These are phyloP conservation scores for Calephelis nemesis DNA, from an alignment of 1,140 invertebrate genomes.

Conservation along the genomic window DNA sequence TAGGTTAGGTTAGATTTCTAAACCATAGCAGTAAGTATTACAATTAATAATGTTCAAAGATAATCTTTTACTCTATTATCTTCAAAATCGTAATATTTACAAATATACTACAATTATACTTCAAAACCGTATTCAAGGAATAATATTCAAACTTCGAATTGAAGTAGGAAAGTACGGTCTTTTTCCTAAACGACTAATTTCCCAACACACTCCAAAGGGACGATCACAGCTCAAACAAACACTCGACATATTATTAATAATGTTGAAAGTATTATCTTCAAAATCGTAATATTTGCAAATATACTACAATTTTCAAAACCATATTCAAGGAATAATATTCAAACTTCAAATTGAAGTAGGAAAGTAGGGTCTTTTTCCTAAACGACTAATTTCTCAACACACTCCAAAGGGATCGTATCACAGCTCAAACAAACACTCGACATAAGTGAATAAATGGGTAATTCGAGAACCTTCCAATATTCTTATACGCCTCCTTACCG, in stretches of 20 bases:
- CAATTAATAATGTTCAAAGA: too few relatives aligned
- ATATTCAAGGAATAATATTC: too few relatives aligned
- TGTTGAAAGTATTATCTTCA: too few relatives aligned
- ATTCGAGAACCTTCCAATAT: slow-evolving; percentile 40
- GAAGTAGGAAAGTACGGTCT: not conserved
- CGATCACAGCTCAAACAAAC: slow-evolving; percentile 59
- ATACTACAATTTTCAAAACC: too few relatives aligned
- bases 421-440: slow-evolving; percentile 63
- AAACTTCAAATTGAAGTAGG: not conserved
- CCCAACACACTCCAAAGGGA: slow-evolving; percentile 42
- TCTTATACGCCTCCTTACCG: slow-evolving; percentile 4
- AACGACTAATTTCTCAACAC: slow-evolving; percentile 51
- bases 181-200: slow-evolving; percentile 46
- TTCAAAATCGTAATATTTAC: too few relatives aligned
- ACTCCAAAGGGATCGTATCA: slow-evolving; percentile 46
- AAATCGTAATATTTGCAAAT: too few relatives aligned
- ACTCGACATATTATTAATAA: slow-evolving; percentile 39
- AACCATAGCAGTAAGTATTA: slow-evolving; percentile 15
- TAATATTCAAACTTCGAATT: not conserved
- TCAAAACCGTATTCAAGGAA: too few relatives aligned
- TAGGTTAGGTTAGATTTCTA: too few relatives aligned
- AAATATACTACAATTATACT: too few relatives aligned
- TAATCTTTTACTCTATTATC: too few relatives aligned
- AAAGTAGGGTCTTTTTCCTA: slow-evolving; percentile 2
- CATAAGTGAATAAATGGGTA: slow-evolving; percentile 68